These are phyloP conservation scores for Nomada goodeniana DNA, from an alignment of 2,888 invertebrate genomes.

Conservation along the genomic window DNA sequence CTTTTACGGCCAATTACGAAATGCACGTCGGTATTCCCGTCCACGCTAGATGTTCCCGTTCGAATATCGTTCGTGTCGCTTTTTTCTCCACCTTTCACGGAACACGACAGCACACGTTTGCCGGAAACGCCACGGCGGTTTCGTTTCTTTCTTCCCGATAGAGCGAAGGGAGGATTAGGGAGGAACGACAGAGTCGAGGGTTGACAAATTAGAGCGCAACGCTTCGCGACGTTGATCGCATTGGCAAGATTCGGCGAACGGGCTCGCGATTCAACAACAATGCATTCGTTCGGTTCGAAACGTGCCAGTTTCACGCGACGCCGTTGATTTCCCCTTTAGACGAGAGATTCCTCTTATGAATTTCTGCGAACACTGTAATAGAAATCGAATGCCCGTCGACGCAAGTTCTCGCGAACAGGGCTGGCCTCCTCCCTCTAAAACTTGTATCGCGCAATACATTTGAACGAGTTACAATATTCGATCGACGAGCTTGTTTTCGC, in stretches of 20 bases:
- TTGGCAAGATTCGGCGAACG: slow-evolving; percentile 22
- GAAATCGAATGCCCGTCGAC: slow-evolving; percentile 1
- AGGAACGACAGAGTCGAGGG: neutral
- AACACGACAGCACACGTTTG: neutral
- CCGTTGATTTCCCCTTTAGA: slow-evolving; percentile 15
- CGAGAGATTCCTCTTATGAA: neutral
- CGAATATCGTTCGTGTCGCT: neutral
- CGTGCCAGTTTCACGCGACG: neutral
- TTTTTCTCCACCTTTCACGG: neutral
- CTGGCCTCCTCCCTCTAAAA: too few species aligned
- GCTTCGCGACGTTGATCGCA: slow-evolving; percentile 59
- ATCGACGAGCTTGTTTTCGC: too few species aligned
- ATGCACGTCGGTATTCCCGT: neutral
- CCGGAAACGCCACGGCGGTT: neutral
- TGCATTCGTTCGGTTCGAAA: neutral
- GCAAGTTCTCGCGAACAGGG: neutral
- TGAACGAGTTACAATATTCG: too few species aligned
- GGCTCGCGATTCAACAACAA: slow-evolving; percentile 25
- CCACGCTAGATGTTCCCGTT: slow-evolving; percentile 6
- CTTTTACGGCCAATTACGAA: slow-evolving; percentile 40
- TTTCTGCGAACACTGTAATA: neutral
- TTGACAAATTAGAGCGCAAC: slow-evolving; percentile 57
- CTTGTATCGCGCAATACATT: too few species aligned
- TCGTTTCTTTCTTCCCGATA: neutral
- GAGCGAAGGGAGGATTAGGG: neutral